A percentile compares a stretch with the other conserved stretches of the same genome.
Conservation (phyloP, 2,797 vertebrate species). For the Poecilia velifera region DNA sequence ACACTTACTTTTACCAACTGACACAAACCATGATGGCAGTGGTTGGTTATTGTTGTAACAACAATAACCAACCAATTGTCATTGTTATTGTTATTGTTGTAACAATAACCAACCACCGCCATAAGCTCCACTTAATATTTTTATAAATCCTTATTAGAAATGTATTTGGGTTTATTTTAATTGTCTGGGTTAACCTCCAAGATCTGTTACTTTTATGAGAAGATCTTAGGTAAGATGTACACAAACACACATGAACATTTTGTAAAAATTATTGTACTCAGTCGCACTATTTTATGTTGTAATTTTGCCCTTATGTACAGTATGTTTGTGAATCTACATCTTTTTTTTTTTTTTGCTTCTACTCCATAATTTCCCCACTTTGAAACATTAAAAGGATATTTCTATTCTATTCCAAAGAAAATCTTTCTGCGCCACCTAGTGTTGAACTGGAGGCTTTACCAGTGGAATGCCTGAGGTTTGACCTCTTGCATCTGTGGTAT, state of each 20-base stretch:
- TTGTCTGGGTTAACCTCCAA: not conserved
- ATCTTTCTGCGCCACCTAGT: slow-evolving; percentile 1
- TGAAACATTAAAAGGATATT: not conserved
- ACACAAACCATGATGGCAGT: not conserved
- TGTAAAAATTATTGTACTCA: too few relatives aligned
- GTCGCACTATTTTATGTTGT: too few relatives aligned
- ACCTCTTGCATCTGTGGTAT: not conserved
- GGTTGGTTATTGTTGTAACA: not conserved
- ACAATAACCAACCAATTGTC: too few relatives aligned
- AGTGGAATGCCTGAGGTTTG: not conserved
- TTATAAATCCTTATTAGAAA: too few relatives aligned
- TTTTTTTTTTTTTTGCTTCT: not conserved
- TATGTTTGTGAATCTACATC: too few relatives aligned
- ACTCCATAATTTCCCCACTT: not conserved
- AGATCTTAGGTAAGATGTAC: not conserved
- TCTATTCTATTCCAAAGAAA: slow-evolving; percentile 6
- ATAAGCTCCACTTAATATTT: too few relatives aligned
- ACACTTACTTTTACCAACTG: not conserved
- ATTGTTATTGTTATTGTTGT: not conserved
- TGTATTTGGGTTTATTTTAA: too few relatives aligned
- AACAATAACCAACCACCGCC: too few relatives aligned
- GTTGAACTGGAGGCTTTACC: not conserved
- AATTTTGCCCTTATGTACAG: too few relatives aligned
- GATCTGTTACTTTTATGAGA: not conserved
- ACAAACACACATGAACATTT: too few relatives aligned